Conservation (phyloP, 2,113 vertebrate species). For the Bubo blakistoni region DNA sequence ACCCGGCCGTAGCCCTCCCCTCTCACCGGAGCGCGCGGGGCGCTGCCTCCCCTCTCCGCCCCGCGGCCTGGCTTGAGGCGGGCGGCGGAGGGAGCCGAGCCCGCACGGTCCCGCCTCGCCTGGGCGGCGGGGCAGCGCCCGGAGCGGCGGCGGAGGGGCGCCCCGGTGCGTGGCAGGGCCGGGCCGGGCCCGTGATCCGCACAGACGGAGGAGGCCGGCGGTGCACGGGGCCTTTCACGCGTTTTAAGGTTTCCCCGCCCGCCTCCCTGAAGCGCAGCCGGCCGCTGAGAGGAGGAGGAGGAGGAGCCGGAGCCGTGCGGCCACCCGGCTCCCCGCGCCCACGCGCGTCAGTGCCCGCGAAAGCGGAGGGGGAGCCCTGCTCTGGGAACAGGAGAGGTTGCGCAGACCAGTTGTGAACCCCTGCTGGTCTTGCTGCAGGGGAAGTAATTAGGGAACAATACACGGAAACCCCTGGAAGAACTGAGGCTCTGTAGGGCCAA, state of each 20-base stretch:
- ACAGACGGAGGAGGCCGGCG: neutral
- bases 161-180: neutral
- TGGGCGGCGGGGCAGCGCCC: too few species aligned
- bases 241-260: neutral
- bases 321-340: neutral
- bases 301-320: neutral
- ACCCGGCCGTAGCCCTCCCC: neutral
- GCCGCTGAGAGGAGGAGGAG: neutral
- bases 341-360: neutral
- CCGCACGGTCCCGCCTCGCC: neutral
- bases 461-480: accelerated
- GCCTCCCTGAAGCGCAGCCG: neutral
- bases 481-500: accelerated
- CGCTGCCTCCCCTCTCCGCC: neutral
- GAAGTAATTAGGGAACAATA: neutral
- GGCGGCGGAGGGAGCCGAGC: neutral
- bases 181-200: neutral
- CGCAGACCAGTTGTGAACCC: accelerated
- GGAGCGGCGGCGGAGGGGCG: neutral
- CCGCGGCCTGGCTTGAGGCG: too few species aligned
- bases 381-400: neutral
- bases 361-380: too few species aligned
- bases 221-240: too few species aligned
- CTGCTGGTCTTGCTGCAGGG: neutral
- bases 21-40: neutral